Base-by-base conservation (phyloP, 2,113 vertebrate genomes). In the Sinocyclocheilus maitianheensis region DNA sequence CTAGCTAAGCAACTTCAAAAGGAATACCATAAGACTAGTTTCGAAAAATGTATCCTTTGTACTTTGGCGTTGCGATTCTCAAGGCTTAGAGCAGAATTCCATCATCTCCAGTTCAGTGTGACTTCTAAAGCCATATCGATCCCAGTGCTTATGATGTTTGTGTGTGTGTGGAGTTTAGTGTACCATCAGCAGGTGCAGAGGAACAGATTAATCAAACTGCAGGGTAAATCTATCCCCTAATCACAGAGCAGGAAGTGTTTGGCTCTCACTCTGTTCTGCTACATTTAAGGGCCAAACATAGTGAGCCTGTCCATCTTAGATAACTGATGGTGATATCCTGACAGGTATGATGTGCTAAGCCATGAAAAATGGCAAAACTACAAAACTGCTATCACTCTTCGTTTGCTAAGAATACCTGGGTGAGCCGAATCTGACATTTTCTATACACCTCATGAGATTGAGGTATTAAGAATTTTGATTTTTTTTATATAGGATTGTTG, bases 141-240 rank as follows among this genome's bases (percentile, higher is more conserved):
- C 75, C 78, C 24, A 84, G 83, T 67, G 88, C 77, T 84, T 87
- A 69, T 88, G 55, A 79, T 86, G 75, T 89, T 81, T 85, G 88
- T 89, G 65, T 85, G 60, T 55, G 78, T 83, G 84, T 80, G 85
- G 13, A 91, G 86, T 90, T 92, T 76, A 87, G 69, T 90, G 87
- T 87, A 79, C 91, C 88, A 91, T 91, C 90, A 91, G 90, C 84
- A 90, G 84, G 87, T 87, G 84, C 80, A 12, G 78, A 60, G 26
- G 82, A 86, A 83, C 80, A 77, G 77, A 34, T 86, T 84, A 75
- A 88, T 90, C 89, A 84, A 84, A 88, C 89, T 85, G 48, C 85
- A 67, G 48, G 75, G 48, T 55, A 65, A 55, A 55, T 79, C 65
- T 24, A 84, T 77, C 62, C 46, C 62, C 37, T 75, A 67, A 81